phyloP scores from a whole-genome alignment of 2,797 vertebrate species.

The Mormyrus proboscirostris region DNA sequence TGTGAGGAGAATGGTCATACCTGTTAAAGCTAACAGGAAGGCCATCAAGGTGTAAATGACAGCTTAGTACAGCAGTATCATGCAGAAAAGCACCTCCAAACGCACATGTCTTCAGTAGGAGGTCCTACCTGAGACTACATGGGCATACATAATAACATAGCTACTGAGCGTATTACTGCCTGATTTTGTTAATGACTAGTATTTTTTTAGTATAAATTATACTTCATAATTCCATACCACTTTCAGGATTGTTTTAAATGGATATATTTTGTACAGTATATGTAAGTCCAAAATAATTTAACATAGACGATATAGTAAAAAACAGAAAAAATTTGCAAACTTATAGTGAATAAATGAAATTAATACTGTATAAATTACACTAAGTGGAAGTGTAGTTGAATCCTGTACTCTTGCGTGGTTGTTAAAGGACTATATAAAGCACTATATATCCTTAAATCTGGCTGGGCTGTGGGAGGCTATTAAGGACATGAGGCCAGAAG shows the following conservation, averaged over 20 bases:
- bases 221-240: background rate
- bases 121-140: background rate
- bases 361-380: background rate
- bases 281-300: background rate
- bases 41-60: background rate
- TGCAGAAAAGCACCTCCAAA: background rate
- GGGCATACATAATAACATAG: background rate
- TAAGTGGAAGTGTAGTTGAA: background rate
- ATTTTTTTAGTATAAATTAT: background rate
- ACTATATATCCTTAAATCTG: background rate
- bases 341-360: background rate
- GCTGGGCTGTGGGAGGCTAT: background rate
- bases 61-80: background rate
- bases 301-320: background rate
- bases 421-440: background rate
- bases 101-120: background rate
- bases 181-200: background rate
- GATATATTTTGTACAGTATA: background rate
- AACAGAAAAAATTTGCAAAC: background rate
- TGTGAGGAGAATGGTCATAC: background rate
- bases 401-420: background rate
- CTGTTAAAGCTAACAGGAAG: background rate
- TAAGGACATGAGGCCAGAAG: background rate
- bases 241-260: background rate
- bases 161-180: background rate